Evolutionary conservation across 2,888 invertebrate species (phyloP).

Genomic region (Agrochola lychnidis): DNA sequence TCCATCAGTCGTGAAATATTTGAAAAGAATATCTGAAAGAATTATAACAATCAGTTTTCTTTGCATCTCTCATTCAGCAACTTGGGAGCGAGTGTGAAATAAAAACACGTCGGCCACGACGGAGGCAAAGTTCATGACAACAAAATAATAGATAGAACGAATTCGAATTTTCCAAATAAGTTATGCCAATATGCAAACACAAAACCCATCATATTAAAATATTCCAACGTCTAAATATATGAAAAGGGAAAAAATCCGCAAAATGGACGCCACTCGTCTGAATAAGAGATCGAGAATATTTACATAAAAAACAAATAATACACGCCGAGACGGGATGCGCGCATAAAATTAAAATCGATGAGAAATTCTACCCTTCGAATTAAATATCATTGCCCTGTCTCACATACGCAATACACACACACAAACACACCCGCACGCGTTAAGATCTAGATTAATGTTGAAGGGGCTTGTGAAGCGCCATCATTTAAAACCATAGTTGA

Average conservation of each 20-base stretch:
- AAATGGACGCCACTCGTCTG: constrained; percentile 85
- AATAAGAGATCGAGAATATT: constrained; percentile 87
- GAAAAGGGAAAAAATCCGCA: constrained; percentile 82
- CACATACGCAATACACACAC: constrained; percentile 79
- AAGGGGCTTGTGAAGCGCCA: constrained; percentile 75
- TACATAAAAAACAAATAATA: constrained; percentile 90
- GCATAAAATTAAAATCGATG: constrained; percentile 91
- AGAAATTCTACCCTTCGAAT: constrained; percentile 89
- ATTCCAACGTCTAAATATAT: constrained; percentile 82
- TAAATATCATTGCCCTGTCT: constrained; percentile 89
- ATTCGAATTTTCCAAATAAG: constrained; percentile 61
- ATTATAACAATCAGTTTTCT: not conserved
- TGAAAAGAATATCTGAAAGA: not conserved
- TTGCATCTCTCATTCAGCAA: not conserved
- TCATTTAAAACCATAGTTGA: constrained; percentile 68
- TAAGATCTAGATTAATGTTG: constrained; percentile 85
- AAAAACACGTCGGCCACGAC: not conserved
- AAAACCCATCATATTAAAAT: constrained; percentile 80
- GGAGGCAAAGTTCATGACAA: constrained; percentile 1
- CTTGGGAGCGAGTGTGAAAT: not conserved
- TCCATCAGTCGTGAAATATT: not conserved
- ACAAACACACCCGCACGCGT: constrained; percentile 68
- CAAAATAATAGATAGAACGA: constrained; percentile 44
- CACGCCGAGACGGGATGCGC: constrained; percentile 88
- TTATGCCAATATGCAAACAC: constrained; percentile 75